These are phyloP conservation scores for Leptura quadrifasciata DNA, from an alignment of 2,888 invertebrate species.

Conservation along the genomic window DNA sequence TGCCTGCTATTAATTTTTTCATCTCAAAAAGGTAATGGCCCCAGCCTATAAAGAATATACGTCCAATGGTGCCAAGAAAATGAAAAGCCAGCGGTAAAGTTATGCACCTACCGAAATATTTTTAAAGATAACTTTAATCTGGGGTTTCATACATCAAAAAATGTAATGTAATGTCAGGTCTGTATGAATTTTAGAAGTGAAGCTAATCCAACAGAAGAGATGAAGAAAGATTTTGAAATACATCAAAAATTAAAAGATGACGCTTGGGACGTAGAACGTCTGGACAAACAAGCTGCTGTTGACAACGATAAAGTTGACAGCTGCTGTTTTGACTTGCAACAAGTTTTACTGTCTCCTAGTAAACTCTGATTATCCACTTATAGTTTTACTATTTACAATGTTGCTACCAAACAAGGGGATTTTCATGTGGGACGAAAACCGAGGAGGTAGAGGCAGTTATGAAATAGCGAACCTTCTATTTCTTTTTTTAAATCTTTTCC, in stretches of 20 bases:
- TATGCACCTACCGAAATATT: no score
- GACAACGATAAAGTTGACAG: conserved; percentile 40
- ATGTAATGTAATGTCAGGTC: conserved; percentile 38
- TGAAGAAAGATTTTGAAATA: conserved; percentile 21
- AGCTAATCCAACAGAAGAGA: conserved; percentile 13
- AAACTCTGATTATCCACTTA: conserved; percentile 49
- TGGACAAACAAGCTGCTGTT: conserved; percentile 31
- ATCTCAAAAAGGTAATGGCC: no score
- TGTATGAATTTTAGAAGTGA: conserved; percentile 28
- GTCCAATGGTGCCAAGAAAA: no score
- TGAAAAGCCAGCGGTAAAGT: no score
- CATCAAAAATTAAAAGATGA: conserved; percentile 9
- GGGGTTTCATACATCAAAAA: conserved; percentile 42
- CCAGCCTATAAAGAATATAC: no score
- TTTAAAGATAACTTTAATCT: conserved; percentile 39
- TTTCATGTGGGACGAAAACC: conserved; percentile 60
- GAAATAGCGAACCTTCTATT: conserved; percentile 54
- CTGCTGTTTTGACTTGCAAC: conserved; percentile 56
- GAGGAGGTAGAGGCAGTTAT: conserved; percentile 57
- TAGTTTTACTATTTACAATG: conserved; percentile 55
- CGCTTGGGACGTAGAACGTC: conserved; percentile 30
- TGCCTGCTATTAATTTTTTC: no score
- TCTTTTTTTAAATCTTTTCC: conserved; percentile 57
- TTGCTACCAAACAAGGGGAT: conserved; percentile 50
- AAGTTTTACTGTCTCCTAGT: conserved; percentile 50